Percentiles rank a stretch among this genome's conserved stretches.
Conservation (phyloP, 2,797 vertebrate species). For the Danio jaintianensis region DNA sequence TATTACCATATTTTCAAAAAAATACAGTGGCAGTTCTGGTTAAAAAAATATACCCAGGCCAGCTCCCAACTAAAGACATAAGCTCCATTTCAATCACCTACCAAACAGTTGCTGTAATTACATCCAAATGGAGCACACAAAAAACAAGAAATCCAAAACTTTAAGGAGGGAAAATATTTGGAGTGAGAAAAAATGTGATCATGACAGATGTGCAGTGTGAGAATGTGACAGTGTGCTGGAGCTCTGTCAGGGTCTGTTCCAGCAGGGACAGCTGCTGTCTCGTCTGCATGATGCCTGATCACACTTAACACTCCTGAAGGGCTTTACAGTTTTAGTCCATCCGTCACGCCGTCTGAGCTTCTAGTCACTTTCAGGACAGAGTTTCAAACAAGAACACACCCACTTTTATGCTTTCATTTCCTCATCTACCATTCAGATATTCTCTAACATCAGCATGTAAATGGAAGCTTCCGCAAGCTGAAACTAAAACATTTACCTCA, state of each 20-base stretch:
- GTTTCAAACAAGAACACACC: conserved; percentile 27
- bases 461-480: not conserved
- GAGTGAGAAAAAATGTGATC: conserved; percentile 42
- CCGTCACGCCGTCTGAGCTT: conserved; percentile 68
- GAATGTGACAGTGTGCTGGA: conserved; percentile 62
- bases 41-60: conserved; percentile 5
- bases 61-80: conserved; percentile 6
- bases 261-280: conserved; percentile 71
- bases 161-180: conserved; percentile 47
- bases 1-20: not conserved
- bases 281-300: conserved; percentile 56
- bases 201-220: conserved; percentile 75
- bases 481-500: conserved; percentile 16
- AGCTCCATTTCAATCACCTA: conserved; percentile 17
- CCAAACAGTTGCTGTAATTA: conserved; percentile 20
- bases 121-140: conserved; percentile 23
- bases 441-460: conserved; percentile 3
- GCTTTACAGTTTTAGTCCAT: conserved; percentile 53
- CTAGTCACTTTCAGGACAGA: conserved; percentile 30
- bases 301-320: conserved; percentile 51
- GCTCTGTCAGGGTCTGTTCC: conserved; percentile 52
- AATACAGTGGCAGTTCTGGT: not conserved
- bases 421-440: conserved; percentile 1
- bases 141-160: conserved; percentile 46
- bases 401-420: not conserved